Conservation (phyloP, 2,888 invertebrate genomes). For the Pollenia amentaria region DNA sequence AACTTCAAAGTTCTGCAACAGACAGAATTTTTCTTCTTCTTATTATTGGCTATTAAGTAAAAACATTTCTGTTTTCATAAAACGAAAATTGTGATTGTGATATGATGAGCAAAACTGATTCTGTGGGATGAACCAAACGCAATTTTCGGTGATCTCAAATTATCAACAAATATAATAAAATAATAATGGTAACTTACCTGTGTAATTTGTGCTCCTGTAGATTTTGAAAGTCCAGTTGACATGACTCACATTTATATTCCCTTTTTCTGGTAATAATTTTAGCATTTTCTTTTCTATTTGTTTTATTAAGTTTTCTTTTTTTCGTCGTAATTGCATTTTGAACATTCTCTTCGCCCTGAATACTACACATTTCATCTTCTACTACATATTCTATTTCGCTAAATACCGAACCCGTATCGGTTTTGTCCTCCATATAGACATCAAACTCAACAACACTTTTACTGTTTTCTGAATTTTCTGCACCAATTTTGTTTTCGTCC, state of each 20-base stretch:
- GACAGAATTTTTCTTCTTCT: no score
- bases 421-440: not conserved
- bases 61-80: no score
- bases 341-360: not conserved
- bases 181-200: constrained; percentile 15
- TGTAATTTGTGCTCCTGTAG: constrained; percentile 36
- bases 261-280: not conserved
- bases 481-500: constrained; percentile 27
- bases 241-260: constrained; percentile 39
- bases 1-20: no score
- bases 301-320: constrained; percentile 9
- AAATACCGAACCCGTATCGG: not conserved
- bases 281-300: not conserved
- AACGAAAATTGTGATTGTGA: no score
- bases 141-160: no score
- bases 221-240: constrained; percentile 35
- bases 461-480: constrained; percentile 2
- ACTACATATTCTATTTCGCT: constrained; percentile 47
- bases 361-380: constrained; percentile 13
- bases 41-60: no score
- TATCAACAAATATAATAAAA: not conserved
- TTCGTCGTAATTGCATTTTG: not conserved
- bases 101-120: no score
- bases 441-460: constrained; percentile 26
- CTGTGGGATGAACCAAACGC: no score